phyloP scores from a whole-genome alignment of 2,797 vertebrate genomes.

The Hoplostethus atlanticus region DNA sequence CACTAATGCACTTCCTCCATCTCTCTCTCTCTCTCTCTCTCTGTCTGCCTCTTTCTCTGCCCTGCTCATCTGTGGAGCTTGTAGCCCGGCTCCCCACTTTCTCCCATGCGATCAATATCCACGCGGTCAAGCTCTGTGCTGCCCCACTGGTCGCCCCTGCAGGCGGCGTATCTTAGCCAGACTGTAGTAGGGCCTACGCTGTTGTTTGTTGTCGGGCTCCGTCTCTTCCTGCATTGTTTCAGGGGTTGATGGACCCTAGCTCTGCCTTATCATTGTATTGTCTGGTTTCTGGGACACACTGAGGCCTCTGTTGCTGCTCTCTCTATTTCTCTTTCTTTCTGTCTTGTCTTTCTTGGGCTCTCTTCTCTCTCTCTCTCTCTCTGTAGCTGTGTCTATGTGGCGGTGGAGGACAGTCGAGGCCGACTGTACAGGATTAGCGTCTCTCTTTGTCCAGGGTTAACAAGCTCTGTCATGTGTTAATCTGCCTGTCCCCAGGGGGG shows the following conservation, averaged over 20 bases:
- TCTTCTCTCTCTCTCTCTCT: constrained; percentile 8
- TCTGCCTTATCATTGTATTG: constrained; percentile 57
- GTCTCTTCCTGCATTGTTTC: constrained; percentile 60
- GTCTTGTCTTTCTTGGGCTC: constrained; percentile 39
- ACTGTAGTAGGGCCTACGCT: constrained; percentile 24
- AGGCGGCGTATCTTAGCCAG: constrained; percentile 53
- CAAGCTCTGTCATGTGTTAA: constrained; percentile 85
- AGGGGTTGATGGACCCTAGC: constrained; percentile 37
- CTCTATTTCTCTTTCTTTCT: constrained; percentile 43
- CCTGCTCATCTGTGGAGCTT: constrained; percentile 66
- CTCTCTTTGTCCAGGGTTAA: constrained; percentile 87
- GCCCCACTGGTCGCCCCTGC: constrained; percentile 61
- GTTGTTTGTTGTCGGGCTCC: constrained; percentile 51
- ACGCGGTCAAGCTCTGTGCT: constrained; percentile 45
- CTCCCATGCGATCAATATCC: constrained; percentile 75
- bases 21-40: constrained; percentile 6
- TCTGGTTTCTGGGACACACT: constrained; percentile 74
- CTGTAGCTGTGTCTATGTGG: constrained; percentile 22
- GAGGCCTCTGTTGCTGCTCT: constrained; percentile 58
- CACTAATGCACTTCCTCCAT: constrained; percentile 77
- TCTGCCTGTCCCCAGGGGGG: constrained; percentile 73
- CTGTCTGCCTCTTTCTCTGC: constrained; percentile 29
- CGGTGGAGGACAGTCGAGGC: constrained; percentile 63
- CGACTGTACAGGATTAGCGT: constrained; percentile 82
- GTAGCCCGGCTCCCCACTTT: constrained; percentile 59